Evolutionary conservation across 2,888 invertebrate species (phyloP).

Genomic region (Rotaria magnacalcarata): DNA sequence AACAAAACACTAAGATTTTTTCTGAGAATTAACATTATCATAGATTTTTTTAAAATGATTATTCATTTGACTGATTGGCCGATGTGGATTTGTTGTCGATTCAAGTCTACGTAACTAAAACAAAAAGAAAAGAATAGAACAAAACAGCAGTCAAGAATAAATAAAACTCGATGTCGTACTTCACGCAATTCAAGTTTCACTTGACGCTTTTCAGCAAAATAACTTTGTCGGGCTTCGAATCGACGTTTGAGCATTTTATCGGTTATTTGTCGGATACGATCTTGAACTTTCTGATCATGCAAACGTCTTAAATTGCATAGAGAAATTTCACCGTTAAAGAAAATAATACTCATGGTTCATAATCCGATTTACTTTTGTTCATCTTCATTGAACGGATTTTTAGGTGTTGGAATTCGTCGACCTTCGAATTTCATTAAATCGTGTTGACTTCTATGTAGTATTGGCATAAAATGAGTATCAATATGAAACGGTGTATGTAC

Average conservation of each 20-base stretch:
- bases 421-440: neutral
- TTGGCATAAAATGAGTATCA: conserved; percentile 52
- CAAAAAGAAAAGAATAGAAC: neutral
- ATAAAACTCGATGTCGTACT: neutral
- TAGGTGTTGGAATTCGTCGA: neutral
- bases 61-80: neutral
- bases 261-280: conserved; percentile 54
- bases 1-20: neutral
- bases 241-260: conserved; percentile 54
- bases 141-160: neutral
- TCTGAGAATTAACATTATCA: neutral
- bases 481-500: conserved; percentile 55
- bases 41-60: neutral
- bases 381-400: neutral
- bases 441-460: conserved; percentile 54
- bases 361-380: neutral
- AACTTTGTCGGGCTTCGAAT: conserved; percentile 53
- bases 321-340: no score
- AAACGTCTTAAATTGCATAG: conserved; percentile 48
- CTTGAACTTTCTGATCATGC: conserved; percentile 54
- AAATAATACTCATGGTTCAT: no score
- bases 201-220: conserved; percentile 52
- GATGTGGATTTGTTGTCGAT: neutral
- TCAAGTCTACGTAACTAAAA: neutral
- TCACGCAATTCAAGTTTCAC: neutral